Conservation (phyloP, 2,797 vertebrate genomes). For the Tadarida brasiliensis region DNA sequence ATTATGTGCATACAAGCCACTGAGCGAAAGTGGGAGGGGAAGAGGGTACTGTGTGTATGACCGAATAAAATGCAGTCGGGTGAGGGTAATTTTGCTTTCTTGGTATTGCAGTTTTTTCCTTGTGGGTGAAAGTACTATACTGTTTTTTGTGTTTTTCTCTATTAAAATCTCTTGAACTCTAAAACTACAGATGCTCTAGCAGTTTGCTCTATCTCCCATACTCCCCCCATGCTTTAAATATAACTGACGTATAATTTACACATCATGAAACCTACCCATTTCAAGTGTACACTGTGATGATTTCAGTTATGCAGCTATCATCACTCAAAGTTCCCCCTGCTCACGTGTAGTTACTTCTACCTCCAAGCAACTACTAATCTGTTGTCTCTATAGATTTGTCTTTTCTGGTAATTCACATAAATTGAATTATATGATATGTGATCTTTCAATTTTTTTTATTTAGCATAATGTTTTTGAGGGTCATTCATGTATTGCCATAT, state of each 20-base stretch:
- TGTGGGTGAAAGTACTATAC: background rate
- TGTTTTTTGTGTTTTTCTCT: slow-evolving; percentile 6
- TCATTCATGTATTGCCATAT: background rate
- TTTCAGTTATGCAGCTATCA: background rate
- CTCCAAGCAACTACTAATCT: background rate
- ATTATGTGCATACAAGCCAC: background rate
- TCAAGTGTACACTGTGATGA: background rate
- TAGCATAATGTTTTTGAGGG: slow-evolving; percentile 2
- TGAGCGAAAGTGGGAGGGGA: background rate
- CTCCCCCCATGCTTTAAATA: background rate
- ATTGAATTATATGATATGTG: background rate
- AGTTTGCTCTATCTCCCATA: background rate
- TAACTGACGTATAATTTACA: background rate
- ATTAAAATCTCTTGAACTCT: background rate
- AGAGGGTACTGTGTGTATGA: background rate
- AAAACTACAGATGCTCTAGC: background rate
- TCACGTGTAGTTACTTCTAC: background rate
- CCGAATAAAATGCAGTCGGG: background rate
- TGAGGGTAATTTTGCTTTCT: background rate
- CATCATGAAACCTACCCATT: background rate
- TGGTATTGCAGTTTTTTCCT: background rate
- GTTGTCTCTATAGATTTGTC: background rate
- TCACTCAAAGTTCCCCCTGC: background rate
- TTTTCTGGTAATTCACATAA: slow-evolving; percentile 37
- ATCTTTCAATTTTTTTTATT: background rate